Percentiles rank a stretch among this genome's conserved stretches.
Evolutionary conservation across 2,797 vertebrate species (phyloP).

Genomic region (Sebastes iracundus): DNA sequence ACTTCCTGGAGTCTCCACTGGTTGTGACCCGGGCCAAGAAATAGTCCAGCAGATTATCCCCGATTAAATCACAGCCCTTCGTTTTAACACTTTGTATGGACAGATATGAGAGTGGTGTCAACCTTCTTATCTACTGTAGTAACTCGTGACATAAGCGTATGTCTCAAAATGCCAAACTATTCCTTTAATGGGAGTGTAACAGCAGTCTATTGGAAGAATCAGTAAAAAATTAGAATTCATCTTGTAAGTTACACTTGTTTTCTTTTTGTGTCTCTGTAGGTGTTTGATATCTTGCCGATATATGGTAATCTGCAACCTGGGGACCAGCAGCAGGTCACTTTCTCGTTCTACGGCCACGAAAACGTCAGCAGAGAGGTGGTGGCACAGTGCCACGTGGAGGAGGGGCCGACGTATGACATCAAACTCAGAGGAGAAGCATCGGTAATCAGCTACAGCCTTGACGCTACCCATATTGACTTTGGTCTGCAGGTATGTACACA

Average conservation of each 20-base stretch:
- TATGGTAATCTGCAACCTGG: conserved; percentile 83
- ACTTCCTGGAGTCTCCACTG: background rate
- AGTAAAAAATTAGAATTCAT: background rate
- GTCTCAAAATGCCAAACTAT: background rate
- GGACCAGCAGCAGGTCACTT: conserved; percentile 75
- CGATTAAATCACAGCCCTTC: background rate
- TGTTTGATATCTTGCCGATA: conserved; percentile 88
- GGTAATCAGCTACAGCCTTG: conserved; percentile 82
- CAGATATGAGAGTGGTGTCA: background rate
- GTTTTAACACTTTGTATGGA: background rate
- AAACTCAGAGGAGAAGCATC: conserved; percentile 86
- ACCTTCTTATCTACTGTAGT: background rate
- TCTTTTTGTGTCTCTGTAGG: conserved; percentile 70
- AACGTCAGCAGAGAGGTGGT: conserved; percentile 74
- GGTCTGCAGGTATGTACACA: conserved; percentile 85
- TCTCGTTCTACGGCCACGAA: conserved; percentile 89
- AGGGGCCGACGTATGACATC: conserved; percentile 87
- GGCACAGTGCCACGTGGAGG: conserved; percentile 86
- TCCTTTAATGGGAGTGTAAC: background rate
- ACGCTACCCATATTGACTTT: conserved; percentile 79
- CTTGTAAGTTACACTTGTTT: background rate
- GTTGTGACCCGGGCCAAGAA: background rate
- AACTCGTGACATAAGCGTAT: background rate
- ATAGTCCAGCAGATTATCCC: background rate
- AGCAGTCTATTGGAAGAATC: background rate